These are phyloP conservation scores for Xenopus tropicalis DNA, from an alignment of 2,113 vertebrate species.

Conservation along the genomic window DNA sequence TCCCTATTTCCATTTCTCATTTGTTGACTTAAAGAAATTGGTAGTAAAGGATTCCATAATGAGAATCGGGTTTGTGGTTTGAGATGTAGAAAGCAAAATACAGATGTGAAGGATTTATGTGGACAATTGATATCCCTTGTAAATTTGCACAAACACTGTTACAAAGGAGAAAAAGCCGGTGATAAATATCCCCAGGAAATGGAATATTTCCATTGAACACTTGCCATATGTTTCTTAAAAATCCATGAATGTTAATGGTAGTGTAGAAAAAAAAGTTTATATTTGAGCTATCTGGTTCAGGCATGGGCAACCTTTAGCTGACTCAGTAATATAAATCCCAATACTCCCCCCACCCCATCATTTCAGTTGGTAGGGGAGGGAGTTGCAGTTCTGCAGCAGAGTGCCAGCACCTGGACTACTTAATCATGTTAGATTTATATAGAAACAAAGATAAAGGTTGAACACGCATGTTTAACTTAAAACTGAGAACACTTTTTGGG, in stretches of 20 bases:
- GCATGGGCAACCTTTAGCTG: no score
- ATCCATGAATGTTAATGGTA: constrained; percentile 35
- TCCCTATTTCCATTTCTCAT: constrained; percentile 34
- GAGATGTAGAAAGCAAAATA: constrained; percentile 46
- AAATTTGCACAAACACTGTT: constrained; percentile 46
- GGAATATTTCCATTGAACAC: constrained; percentile 44
- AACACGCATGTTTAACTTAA: no score
- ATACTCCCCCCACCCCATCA: no score
- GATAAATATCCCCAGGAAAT: constrained; percentile 46
- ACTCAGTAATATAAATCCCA: no score
- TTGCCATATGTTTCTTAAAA: constrained; percentile 41
- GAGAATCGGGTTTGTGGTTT: constrained; percentile 45
- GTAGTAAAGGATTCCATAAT: constrained; percentile 45
- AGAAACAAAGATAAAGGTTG: no score
- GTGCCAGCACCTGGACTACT: no score
- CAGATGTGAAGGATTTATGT: constrained; percentile 46
- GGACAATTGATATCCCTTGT: constrained; percentile 46
- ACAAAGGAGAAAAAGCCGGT: constrained; percentile 40
- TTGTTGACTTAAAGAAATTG: constrained; percentile 45
- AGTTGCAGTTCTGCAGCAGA: no score
- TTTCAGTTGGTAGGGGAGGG: not conserved
- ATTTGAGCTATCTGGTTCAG: constrained; percentile 15
- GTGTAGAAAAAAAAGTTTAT: constrained; percentile 30
- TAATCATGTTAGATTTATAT: no score
- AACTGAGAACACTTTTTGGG: no score